These are phyloP conservation scores for Acrobasis suavella DNA, from an alignment of 2,888 invertebrate genomes.

Conservation along the genomic window DNA sequence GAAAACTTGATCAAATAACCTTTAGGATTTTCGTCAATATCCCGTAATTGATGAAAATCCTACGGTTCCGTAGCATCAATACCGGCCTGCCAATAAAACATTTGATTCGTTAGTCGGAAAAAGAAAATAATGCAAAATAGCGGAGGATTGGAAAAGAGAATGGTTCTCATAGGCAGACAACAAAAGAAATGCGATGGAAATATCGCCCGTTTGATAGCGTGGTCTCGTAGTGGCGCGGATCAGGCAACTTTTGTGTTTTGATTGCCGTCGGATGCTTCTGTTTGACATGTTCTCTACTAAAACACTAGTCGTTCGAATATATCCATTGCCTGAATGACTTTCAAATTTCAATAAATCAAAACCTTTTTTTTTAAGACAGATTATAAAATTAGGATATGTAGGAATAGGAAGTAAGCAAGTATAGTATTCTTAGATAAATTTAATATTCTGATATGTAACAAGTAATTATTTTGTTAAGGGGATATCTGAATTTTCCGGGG, in stretches of 20 bases:
- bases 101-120: conserved; percentile 64
- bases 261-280: conserved; percentile 58
- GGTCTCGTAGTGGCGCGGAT: conserved; percentile 47
- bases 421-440: neutral
- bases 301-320: too few relatives aligned
- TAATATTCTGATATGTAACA: too few relatives aligned
- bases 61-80: conserved; percentile 16
- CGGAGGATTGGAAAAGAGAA: conserved; percentile 63
- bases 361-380: too few relatives aligned
- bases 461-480: too few relatives aligned
- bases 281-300: conserved; percentile 16
- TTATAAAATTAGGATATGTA: too few relatives aligned
- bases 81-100: neutral
- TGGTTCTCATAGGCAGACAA: conserved; percentile 71
- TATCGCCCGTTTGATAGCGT: conserved; percentile 67
- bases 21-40: conserved; percentile 50
- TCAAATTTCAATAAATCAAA: too few relatives aligned
- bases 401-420: neutral
- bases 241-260: conserved; percentile 59
- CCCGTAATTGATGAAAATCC: conserved; percentile 34
- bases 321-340: too few relatives aligned
- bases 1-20: conserved; percentile 54
- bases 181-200: conserved; percentile 70
- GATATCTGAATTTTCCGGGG: too few relatives aligned
- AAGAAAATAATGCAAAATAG: conserved; percentile 73